Percentiles rank a stretch among this genome's conserved stretches.
These are phyloP conservation scores for Tenthredo amoena DNA, from an alignment of 2,888 invertebrate species.

Conservation along the genomic window DNA sequence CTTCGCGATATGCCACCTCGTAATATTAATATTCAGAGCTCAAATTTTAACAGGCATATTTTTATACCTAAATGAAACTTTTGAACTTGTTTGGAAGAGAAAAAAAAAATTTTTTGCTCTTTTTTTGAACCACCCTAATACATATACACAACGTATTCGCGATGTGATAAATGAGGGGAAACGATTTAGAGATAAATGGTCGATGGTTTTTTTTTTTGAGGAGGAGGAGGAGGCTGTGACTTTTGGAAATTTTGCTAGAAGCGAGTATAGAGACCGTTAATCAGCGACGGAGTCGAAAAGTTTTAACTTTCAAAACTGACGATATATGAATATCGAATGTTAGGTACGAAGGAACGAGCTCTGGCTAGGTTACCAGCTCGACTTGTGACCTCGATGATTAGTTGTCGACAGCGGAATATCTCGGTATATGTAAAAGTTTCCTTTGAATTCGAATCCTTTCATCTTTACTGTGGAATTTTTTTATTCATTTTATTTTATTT, in stretches of 20 bases:
- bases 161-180: neutral
- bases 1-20: no score
- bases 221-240: neutral
- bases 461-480: neutral
- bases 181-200: neutral
- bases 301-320: neutral
- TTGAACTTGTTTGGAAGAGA: no score
- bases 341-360: neutral
- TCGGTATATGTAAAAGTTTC: neutral
- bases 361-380: neutral
- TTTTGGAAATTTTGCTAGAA: neutral
- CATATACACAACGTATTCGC: no score
- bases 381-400: neutral
- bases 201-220: neutral
- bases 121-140: no score
- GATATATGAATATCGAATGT: neutral
- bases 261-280: slow-evolving; percentile 1
- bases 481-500: no score
- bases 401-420: neutral
- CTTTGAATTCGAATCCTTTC: neutral
- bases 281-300: neutral
- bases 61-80: no score
- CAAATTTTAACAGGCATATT: no score
- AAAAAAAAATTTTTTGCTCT: no score
- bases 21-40: no score